Conservation (phyloP, 1,140 invertebrate genomes). For the Agrilus planipennis region DNA sequence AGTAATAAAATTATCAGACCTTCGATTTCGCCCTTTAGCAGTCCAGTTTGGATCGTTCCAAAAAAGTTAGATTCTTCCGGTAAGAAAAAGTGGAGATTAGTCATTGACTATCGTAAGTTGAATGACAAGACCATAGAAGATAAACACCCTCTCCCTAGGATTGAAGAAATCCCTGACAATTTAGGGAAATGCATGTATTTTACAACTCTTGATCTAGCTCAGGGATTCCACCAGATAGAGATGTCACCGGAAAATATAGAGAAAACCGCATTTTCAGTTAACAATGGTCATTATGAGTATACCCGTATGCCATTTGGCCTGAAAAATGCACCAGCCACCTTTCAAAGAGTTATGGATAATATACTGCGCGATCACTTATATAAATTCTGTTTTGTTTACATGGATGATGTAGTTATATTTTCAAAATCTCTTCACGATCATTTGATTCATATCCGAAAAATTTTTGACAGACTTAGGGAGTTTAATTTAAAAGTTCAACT, state of each 20-base stretch:
- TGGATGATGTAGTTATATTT: conserved; percentile 22
- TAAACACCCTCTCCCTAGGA: conserved; percentile 40
- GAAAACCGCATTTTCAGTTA: conserved; percentile 38
- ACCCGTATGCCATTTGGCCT: conserved; percentile 33
- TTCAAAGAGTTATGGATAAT: too few species aligned
- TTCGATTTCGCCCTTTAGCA: conserved; percentile 23
- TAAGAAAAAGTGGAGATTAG: conserved; percentile 28
- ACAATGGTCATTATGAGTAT: conserved; percentile 32
- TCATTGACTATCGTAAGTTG: conserved; percentile 33
- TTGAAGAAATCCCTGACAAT: conserved; percentile 36
- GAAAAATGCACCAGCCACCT: too few species aligned
- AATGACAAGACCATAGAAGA: conserved; percentile 35
- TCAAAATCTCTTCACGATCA: conserved; percentile 8
- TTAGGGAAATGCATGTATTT: conserved; percentile 35
- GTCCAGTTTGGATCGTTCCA: too few species aligned
- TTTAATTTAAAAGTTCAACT: conserved; percentile 7
- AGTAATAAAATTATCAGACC: conserved; percentile 28
- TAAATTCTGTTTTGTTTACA: conserved; percentile 16
- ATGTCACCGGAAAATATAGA: conserved; percentile 20
- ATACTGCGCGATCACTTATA: too few species aligned
- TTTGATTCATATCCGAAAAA: conserved; percentile 1
- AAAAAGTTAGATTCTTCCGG: conserved; percentile 30
- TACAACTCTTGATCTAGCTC: too few species aligned
- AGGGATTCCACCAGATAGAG: conserved; percentile 37
- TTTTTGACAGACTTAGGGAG: conserved; percentile 1